Evolutionary conservation across 2,797 vertebrate species (phyloP).

Genomic region (Lates japonicus): DNA sequence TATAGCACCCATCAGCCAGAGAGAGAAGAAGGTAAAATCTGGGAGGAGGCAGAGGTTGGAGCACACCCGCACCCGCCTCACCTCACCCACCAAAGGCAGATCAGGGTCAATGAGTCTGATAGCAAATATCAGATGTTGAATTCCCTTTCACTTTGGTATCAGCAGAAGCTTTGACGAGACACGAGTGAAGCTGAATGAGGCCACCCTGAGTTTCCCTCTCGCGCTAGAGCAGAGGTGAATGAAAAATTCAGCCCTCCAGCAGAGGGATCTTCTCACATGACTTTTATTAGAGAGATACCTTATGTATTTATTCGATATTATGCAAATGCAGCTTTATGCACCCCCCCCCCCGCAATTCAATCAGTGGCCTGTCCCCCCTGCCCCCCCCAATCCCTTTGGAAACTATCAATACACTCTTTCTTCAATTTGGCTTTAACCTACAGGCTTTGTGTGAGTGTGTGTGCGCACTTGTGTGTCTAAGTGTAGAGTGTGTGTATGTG

Average conservation of each 20-base stretch:
- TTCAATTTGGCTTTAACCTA: constrained; percentile 87
- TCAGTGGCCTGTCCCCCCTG: constrained; percentile 60
- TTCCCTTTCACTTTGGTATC: constrained; percentile 55
- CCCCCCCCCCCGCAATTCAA: constrained; percentile 65
- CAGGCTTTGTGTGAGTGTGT: constrained; percentile 78
- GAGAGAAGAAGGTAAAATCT: too few species aligned
- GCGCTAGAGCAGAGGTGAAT: constrained; percentile 32
- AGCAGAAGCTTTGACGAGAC: constrained; percentile 14
- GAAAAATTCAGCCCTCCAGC: constrained; percentile 43
- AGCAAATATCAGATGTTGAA: constrained; percentile 68
- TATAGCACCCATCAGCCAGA: constrained; percentile 31
- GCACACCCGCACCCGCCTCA: not conserved
- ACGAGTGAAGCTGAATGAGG: constrained; percentile 39
- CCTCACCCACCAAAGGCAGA: constrained; percentile 46
- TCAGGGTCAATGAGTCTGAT: constrained; percentile 76
- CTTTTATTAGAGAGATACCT: constrained; percentile 65
- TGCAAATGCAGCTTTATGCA: constrained; percentile 77
- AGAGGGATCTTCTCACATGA: constrained; percentile 54
- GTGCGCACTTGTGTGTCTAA: constrained; percentile 25
- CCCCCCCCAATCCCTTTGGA: constrained; percentile 36
- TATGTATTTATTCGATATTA: constrained; percentile 76
- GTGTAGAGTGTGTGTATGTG: constrained; percentile 42
- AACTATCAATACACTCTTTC: constrained; percentile 81
- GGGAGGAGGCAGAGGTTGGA: too few species aligned
- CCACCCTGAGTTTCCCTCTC: constrained; percentile 31